Conservation (phyloP, 2,113 vertebrate species). For the Hystrix cristata region DNA sequence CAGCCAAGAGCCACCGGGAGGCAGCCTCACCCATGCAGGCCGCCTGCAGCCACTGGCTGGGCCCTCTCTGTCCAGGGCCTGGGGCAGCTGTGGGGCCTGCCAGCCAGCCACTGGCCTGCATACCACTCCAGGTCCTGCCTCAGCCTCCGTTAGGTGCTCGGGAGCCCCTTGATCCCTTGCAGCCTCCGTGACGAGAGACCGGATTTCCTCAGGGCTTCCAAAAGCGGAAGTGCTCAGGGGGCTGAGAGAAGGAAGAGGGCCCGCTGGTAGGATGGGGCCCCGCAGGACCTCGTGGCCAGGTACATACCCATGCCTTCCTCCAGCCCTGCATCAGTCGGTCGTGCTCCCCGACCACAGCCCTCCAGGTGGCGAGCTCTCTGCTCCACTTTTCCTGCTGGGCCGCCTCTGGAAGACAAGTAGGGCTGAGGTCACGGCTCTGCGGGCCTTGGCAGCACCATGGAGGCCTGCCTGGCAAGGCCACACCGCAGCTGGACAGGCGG, state of each 20-base stretch:
- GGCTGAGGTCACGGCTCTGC: neutral
- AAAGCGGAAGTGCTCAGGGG: neutral
- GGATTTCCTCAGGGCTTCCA: neutral
- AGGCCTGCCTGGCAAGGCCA: rapidly evolving
- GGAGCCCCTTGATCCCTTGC: neutral
- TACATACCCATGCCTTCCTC: conserved; percentile 93
- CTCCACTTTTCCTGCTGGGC: conserved; percentile 86
- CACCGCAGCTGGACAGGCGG: neutral
- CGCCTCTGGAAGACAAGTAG: conserved; percentile 87
- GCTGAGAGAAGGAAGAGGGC: neutral
- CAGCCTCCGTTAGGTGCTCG: neutral
- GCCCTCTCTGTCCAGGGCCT: neutral
- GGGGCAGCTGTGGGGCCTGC: rapidly evolving
- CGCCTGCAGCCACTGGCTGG: neutral
- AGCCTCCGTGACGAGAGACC: neutral
- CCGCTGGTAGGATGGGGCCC: neutral
- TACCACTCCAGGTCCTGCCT: neutral
- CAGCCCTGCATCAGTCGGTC: conserved; percentile 93
- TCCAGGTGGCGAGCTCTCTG: conserved; percentile 93
- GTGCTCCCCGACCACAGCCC: conserved; percentile 90
- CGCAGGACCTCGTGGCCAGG: too few relatives aligned
- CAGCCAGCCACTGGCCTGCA: neutral
- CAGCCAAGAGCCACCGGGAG: neutral
- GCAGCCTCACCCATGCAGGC: too few relatives aligned
- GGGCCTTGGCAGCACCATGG: rapidly evolving